Percentiles rank a stretch among this genome's conserved stretches.
phyloP scores from a whole-genome alignment of 35 echinoderm and acorn worm genomes.

The Patiria miniata region DNA sequence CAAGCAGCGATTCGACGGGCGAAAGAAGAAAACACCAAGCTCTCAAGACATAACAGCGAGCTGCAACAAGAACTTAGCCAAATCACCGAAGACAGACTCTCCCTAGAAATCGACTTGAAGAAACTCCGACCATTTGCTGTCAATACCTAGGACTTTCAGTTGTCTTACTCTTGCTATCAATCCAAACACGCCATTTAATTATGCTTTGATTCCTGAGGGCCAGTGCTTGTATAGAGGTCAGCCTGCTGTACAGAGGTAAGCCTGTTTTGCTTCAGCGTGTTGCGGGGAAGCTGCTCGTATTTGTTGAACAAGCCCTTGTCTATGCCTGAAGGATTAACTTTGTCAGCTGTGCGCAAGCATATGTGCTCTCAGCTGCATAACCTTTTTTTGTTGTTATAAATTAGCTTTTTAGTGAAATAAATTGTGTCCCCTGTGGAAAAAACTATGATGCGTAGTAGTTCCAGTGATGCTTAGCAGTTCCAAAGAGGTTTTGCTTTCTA shows the following conservation, averaged over 20 bases:
- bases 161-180: not conserved
- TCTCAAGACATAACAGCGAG: slow-evolving; percentile 84
- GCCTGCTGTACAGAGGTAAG: not conserved
- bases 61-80: slow-evolving; percentile 89
- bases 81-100: slow-evolving; percentile 81
- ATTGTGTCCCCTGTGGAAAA: no score
- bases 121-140: slow-evolving; percentile 78
- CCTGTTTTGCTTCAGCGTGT: not conserved
- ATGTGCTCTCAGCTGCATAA: no score
- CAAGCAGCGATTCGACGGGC: slow-evolving; percentile 78
- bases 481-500: no score
- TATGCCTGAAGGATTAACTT: no score
- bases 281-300: not conserved
- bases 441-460: no score
- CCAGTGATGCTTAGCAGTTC: no score
- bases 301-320: not conserved
- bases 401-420: no score
- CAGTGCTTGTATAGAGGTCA: not conserved
- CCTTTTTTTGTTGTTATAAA: no score
- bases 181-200: not conserved
- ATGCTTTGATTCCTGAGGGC: not conserved
- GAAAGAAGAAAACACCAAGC: slow-evolving; percentile 88
- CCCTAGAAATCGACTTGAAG: slow-evolving; percentile 79
- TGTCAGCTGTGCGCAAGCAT: no score
- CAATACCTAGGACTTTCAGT: slow-evolving; percentile 38